Evolutionary conservation across 2,113 vertebrate species (phyloP), one percentile per base, ranked within the genome.

Genomic region (Thunnus maccoyii): DNA sequence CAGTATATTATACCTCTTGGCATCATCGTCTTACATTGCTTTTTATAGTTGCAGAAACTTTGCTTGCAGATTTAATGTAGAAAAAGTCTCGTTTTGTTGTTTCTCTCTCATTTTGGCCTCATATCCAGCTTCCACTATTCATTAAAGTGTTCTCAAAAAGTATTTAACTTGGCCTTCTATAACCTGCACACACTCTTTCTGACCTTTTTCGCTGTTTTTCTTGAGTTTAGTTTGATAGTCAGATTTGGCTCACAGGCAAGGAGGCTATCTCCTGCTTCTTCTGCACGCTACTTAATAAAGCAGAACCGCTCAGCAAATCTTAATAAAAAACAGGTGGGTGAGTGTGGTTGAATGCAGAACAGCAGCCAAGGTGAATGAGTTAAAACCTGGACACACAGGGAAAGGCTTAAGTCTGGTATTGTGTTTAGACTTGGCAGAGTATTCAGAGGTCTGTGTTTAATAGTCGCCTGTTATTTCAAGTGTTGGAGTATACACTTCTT

Each of bases 381-480:
- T 46, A 65, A 22, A 67, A 62, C 7, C n/a, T 62, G 25, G 64
- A 52, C 30, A 30, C 16, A 54, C 41, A 62, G 0, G 7, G 5
- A 7, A 30, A 78, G 8, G 55, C n/a, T 76, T 36, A 18, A 41
- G 32, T 44, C 18, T 16, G 12, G 27, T 62, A 15, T 36, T 62
- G 63, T 63, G 51, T 78, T 86, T 71, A 54, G 50, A 48, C n/a
- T 68, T 20, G 36, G 47, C 12, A 12, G 25, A 30, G 27, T 30
- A 32, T 84, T 78, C 32, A 67, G 41, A 69, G 57, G 27, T 4
- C 52, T 51, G 17, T 66, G 54, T 65, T 47, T 58, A 32, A 47
- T 57, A 25, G 32, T 3, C 36, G 17, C 54, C 6, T 51, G n/a
- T 65, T 32, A 52, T 58, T 75, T 61, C 1, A 56, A 46, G 54